Evolutionary conservation across 2,113 vertebrate genomes (phyloP), one percentile per base, ranked within the genome.

Genomic region (Dissostichus mawsoni): DNA sequence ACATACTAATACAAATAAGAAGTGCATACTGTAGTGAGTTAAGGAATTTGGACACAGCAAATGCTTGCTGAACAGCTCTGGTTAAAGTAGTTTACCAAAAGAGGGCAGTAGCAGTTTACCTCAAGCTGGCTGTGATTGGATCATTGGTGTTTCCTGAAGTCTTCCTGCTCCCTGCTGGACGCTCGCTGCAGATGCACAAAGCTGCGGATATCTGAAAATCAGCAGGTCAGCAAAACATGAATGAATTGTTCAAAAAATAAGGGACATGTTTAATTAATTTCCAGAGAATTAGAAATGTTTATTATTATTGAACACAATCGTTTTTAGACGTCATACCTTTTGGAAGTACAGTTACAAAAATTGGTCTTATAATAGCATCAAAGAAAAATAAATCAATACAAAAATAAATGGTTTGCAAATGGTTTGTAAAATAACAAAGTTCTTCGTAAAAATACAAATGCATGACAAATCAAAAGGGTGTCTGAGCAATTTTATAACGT

Each of bases 401-500:
- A 94, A 93, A 92, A 94, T 93, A 92, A 93, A 93, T 87, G 90
- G 90, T 87, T 94, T 74, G 58, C 77, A 87, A 88, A 87, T 1
- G 52, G 82, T 84, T 87, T 88, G 79, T 81, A 88, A 89, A 90
- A 92, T 82, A 71, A 87, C 66, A 81, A 87, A 47, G 84, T 85
- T 84, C 78, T 87, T 87, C 51, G 73, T 88, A 85, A 89, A 87
- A 90, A 87, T 74, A 86, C 62, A 90, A 80, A 87, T 47, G 63
- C 55, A 82, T 45, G 51, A 88, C n/a, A 56, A 87, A 89, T 92
- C 59, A 87, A 78, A 78, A 66, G 68, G 18, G 76, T 65, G 63
- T 68, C 65, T 78, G 23, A 63, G 17, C 48, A 59, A 79, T 84
- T 87, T 82, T 18, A 58, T 59, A 33, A 84, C 33, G 5, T 87